These are phyloP conservation scores for Pseudocheirus occidentalis DNA, from an alignment of 2,797 vertebrate genomes.

Conservation along the genomic window DNA sequence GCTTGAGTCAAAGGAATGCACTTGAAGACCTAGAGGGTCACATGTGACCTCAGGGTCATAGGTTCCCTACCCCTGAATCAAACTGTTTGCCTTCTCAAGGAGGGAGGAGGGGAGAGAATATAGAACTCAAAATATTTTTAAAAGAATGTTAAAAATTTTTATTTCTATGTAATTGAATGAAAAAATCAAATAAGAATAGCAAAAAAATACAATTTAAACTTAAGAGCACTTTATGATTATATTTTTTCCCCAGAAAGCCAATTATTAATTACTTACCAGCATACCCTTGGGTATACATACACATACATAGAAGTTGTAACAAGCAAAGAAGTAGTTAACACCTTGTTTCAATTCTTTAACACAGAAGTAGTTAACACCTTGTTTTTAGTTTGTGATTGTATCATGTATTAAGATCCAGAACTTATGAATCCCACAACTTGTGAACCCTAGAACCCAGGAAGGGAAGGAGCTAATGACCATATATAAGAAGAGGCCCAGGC, in stretches of 20 bases:
- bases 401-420: no score
- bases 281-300: not conserved
- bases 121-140: not conserved
- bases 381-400: no score
- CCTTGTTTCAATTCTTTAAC: no score
- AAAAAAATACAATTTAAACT: not conserved
- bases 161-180: not conserved
- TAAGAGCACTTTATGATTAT: not conserved
- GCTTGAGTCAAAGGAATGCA: no score
- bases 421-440: no score
- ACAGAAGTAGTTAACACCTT: no score
- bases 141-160: not conserved
- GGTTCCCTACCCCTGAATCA: not conserved
- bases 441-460: no score
- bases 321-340: no score
- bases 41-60: no score
- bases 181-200: not conserved
- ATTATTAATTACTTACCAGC: not conserved
- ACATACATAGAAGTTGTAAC: not conserved
- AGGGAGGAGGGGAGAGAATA: not conserved
- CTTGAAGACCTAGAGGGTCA: no score
- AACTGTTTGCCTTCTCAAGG: not conserved
- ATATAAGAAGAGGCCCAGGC: no score
- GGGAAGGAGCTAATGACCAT: no score
- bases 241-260: not conserved